phyloP scores from a whole-genome alignment of 2,113 vertebrate species.

The Pavo muticus region DNA sequence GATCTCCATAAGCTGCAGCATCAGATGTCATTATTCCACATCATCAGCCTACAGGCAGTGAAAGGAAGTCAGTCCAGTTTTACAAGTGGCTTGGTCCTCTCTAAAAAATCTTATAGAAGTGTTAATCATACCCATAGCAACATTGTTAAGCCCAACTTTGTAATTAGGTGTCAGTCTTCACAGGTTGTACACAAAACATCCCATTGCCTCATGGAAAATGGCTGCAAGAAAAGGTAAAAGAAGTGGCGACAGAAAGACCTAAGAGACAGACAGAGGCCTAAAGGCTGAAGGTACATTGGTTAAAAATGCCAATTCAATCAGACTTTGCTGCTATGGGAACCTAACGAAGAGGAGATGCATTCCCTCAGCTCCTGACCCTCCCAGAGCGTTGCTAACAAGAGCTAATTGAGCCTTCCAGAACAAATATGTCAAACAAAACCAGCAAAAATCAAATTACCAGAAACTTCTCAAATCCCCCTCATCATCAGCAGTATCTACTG shows the following conservation, averaged over 20 bases:
- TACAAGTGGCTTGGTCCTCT: neutral
- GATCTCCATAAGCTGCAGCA: fast-evolving
- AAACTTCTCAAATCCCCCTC: neutral
- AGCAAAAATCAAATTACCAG: neutral
- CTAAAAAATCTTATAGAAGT: neutral
- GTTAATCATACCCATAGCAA: neutral
- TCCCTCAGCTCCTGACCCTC: neutral
- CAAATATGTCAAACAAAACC: neutral
- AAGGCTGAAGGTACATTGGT: neutral
- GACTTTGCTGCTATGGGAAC: fast-evolving
- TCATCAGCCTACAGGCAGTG: no score
- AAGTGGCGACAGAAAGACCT: neutral
- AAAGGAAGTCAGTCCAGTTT: neutral
- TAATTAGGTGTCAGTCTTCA: neutral
- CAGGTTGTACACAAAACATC: neutral
- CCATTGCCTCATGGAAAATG: fast-evolving
- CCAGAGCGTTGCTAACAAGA: neutral
- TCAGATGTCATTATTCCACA: neutral
- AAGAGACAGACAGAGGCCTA: neutral
- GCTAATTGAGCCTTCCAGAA: neutral
- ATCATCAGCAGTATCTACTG: neutral
- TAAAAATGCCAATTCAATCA: neutral
- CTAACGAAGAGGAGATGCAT: neutral
- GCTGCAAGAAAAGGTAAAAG: fast-evolving
- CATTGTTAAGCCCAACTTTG: neutral